Conservation (phyloP, 2,888 invertebrate species). For the Eurois occulta region DNA sequence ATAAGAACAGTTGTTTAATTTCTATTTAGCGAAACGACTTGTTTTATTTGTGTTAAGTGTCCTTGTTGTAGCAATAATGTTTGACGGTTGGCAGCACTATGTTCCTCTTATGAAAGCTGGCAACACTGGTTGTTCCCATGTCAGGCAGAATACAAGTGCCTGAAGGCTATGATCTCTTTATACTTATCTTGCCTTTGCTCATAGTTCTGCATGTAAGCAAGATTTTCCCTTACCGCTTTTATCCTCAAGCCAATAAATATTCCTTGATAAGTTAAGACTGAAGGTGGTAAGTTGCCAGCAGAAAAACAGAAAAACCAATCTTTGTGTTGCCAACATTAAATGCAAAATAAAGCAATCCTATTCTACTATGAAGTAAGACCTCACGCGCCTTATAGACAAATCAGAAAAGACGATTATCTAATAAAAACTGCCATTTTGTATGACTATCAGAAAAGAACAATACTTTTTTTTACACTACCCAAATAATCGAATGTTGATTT, state of each 20-base stretch:
- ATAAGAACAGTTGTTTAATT: conserved; percentile 72
- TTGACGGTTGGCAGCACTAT: conserved; percentile 47
- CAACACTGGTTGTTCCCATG: conserved; percentile 16
- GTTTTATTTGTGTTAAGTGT: conserved; percentile 64
- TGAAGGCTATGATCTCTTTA: conserved; percentile 36
- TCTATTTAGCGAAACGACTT: conserved; percentile 61
- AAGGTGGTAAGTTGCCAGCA: conserved; percentile 32
- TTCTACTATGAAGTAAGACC: conserved; percentile 53
- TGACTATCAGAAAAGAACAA: conserved; percentile 4
- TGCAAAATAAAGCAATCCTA: conserved; percentile 40
- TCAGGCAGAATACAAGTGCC: conserved; percentile 32
- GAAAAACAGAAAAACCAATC: conserved; percentile 13
- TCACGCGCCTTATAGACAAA: conserved; percentile 35
- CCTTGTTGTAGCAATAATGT: conserved; percentile 52
- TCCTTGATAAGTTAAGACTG: conserved; percentile 6
- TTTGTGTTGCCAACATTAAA: conserved; percentile 58
- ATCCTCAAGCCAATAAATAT: not conserved
- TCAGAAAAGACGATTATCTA: not conserved
- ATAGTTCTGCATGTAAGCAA: not conserved
- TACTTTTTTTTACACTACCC: conserved; percentile 13
- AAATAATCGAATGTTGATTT: conserved; percentile 28
- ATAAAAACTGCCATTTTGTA: conserved; percentile 22
- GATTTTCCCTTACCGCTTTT: not conserved
- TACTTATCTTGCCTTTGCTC: conserved; percentile 29
- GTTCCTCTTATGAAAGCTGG: conserved; percentile 33